phyloP scores from a whole-genome alignment of 2,797 vertebrate species.

The Sebastes kiyomatsui region DNA sequence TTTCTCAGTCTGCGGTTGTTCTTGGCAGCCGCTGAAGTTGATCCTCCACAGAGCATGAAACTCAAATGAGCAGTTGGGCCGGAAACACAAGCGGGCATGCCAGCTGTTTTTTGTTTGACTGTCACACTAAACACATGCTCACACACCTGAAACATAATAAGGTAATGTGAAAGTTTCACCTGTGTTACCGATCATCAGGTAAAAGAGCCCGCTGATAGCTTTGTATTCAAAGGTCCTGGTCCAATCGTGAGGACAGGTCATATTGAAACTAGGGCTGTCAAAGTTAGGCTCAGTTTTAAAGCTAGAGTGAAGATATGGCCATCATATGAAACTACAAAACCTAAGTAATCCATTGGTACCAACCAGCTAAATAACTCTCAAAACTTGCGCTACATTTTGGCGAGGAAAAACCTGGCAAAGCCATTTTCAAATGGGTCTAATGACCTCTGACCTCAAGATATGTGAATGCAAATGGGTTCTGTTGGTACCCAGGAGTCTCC shows the following conservation, averaged over 20 bases:
- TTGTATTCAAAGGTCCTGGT: neutral
- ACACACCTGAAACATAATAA: neutral
- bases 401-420: no score
- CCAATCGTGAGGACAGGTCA: neutral
- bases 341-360: no score
- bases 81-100: neutral
- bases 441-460: no score
- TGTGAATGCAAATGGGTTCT: no score
- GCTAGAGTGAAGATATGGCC: no score
- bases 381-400: no score
- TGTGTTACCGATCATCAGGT: neutral
- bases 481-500: no score
- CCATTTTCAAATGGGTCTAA: no score
- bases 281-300: no score
- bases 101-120: neutral
- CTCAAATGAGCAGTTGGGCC: slow-evolving; percentile 3
- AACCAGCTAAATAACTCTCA: no score
- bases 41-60: neutral
- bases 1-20: neutral
- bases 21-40: neutral
- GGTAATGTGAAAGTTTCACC: neutral
- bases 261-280: neutral
- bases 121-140: neutral
- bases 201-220: neutral
- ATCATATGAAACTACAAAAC: no score